Evolutionary conservation across 2,888 invertebrate genomes (phyloP).

Genomic region (Sericinus montela): DNA sequence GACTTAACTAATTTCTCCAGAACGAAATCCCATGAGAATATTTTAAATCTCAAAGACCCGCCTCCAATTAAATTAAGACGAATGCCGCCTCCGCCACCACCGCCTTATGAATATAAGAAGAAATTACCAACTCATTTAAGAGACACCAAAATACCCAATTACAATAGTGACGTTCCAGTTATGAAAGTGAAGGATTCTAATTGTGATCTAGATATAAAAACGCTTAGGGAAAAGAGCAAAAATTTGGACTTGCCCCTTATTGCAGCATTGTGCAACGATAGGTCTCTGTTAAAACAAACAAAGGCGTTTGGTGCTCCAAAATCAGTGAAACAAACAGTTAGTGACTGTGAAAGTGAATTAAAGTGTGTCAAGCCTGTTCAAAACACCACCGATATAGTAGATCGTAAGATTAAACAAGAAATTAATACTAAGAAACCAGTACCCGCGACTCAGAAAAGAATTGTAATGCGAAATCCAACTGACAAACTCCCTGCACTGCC

Average conservation of each 20-base stretch:
- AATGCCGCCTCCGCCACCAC: constrained; percentile 77
- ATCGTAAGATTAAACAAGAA: constrained; percentile 65
- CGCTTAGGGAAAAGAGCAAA: constrained; percentile 92
- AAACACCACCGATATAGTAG: constrained; percentile 69
- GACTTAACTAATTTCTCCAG: constrained; percentile 79
- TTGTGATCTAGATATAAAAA: constrained; percentile 86
- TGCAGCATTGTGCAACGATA: constrained; percentile 95
- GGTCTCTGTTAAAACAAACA: constrained; percentile 92
- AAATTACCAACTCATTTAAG: constrained; percentile 77
- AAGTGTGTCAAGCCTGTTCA: constrained; percentile 63
- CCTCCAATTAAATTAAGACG: constrained; percentile 72
- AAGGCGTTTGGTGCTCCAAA: constrained; percentile 91
- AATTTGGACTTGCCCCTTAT: constrained; percentile 94
- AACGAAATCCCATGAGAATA: constrained; percentile 90
- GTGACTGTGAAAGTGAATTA: constrained; percentile 69
- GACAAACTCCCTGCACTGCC: constrained; percentile 86
- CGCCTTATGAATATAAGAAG: constrained; percentile 72
- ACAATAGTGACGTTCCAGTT: constrained; percentile 45
- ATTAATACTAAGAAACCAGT: constrained; percentile 82
- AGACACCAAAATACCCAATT: constrained; percentile 45
- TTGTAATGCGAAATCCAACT: constrained; percentile 83
- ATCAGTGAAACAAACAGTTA: constrained; percentile 60
- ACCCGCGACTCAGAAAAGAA: constrained; percentile 79
- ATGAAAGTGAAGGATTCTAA: constrained; percentile 63
- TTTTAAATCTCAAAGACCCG: constrained; percentile 81